Evolutionary conservation across 53 echinoderm and acorn worm genomes (phyloP).

Genomic region (Arbacia lixula): DNA sequence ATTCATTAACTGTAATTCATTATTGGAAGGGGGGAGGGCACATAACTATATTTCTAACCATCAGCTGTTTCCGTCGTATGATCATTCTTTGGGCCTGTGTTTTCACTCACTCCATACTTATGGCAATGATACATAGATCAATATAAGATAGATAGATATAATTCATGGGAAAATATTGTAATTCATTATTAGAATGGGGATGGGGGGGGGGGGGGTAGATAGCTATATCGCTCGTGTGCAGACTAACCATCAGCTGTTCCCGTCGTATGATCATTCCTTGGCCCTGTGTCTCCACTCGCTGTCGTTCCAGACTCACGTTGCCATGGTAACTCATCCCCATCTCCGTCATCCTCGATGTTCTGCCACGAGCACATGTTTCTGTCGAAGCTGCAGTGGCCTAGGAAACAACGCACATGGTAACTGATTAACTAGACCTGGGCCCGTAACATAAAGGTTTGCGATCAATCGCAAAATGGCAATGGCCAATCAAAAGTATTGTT

Average conservation of each 20-base stretch:
- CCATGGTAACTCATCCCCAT: slow-evolving; percentile 60
- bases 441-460: no score
- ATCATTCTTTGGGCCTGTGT: slow-evolving; percentile 62
- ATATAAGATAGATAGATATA: no score
- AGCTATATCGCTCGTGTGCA: neutral
- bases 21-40: no score
- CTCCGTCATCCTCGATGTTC: slow-evolving; percentile 40
- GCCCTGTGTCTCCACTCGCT: slow-evolving; percentile 48
- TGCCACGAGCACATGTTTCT: slow-evolving; percentile 54
- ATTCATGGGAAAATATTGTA: no score
- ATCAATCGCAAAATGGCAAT: neutral
- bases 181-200: no score
- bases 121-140: no score
- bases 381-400: slow-evolving; percentile 63
- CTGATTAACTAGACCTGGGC: neutral
- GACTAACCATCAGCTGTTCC: slow-evolving; percentile 28
- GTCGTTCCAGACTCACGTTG: slow-evolving; percentile 36
- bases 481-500: no score
- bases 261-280: slow-evolving; percentile 59
- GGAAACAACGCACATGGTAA: neutral
- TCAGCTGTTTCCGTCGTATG: slow-evolving; percentile 51
- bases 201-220: no score
- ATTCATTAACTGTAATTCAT: no score
- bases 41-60: neutral
- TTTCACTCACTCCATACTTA: slow-evolving; percentile 2